phyloP scores from a whole-genome alignment of 2,888 invertebrate species.

The Melanostoma mellinum region DNA sequence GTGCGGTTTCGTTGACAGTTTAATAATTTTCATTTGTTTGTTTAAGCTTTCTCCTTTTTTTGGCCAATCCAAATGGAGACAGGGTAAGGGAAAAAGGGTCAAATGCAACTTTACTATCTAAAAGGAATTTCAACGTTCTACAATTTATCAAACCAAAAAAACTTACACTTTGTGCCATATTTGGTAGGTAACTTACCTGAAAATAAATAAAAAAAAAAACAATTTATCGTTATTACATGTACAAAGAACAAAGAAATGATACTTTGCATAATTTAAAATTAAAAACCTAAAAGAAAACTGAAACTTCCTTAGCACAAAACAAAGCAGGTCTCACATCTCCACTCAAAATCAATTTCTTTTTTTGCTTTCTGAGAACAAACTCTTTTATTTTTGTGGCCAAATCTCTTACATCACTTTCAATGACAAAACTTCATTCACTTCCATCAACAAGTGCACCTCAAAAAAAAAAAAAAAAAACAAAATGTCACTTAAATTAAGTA shows the following conservation, averaged over 20 bases:
- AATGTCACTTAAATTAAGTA: slow-evolving; percentile 25
- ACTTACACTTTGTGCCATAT: slow-evolving; percentile 69
- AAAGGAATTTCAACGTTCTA: background rate
- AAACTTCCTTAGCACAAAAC: too few relatives aligned
- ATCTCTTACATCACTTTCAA: background rate
- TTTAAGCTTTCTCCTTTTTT: too few relatives aligned
- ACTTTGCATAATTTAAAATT: background rate
- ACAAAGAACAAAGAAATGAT: background rate
- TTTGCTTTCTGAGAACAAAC: background rate
- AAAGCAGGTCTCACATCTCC: too few relatives aligned
- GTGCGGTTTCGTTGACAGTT: too few relatives aligned
- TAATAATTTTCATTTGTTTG: too few relatives aligned
- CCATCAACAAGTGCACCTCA: background rate
- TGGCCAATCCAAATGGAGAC: too few relatives aligned
- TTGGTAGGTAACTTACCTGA: slow-evolving; percentile 61
- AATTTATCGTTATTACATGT: background rate
- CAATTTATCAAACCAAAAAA: background rate
- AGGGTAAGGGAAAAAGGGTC: too few relatives aligned
- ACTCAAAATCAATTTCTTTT: too few relatives aligned
- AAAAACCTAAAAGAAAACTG: too few relatives aligned
- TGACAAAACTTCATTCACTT: slow-evolving; percentile 1
- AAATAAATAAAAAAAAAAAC: slow-evolving; percentile 31
- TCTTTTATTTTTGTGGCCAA: slow-evolving; percentile 5
- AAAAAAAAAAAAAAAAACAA: background rate
- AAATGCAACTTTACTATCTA: background rate